A percentile compares a stretch with the other conserved stretches of the same genome.
Conservation (phyloP, 2,113 vertebrate species). For the Ceyx melanurus region DNA sequence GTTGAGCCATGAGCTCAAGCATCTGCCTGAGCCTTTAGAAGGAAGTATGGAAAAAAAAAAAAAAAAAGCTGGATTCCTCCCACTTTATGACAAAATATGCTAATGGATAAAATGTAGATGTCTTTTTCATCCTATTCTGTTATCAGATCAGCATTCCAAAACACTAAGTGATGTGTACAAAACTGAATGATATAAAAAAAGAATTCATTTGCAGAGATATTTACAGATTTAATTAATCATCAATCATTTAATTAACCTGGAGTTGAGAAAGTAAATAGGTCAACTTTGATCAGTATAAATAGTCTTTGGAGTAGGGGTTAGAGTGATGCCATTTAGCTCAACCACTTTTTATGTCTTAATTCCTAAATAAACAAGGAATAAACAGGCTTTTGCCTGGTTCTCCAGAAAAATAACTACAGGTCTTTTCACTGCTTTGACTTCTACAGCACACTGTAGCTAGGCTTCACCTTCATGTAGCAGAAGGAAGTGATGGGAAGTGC, state of each 20-base stretch:
- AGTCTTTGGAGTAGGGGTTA: background rate
- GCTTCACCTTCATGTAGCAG: background rate
- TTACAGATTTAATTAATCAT: constrained; percentile 70
- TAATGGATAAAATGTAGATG: background rate
- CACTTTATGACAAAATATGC: background rate
- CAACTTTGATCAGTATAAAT: constrained; percentile 59
- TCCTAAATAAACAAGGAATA: background rate
- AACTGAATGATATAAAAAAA: constrained; percentile 45
- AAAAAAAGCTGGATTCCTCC: background rate
- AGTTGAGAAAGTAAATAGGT: constrained; percentile 41
- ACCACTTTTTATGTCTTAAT: background rate
- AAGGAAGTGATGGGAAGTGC: background rate
- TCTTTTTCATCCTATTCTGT: background rate
- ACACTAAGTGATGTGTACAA: background rate
- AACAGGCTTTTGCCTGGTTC: background rate
- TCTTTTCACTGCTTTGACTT: background rate
- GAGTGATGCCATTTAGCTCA: background rate
- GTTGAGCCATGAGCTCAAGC: background rate
- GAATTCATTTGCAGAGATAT: constrained; percentile 27
- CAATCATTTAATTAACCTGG: constrained; percentile 55
- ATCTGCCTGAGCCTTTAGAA: background rate
- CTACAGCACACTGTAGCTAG: background rate
- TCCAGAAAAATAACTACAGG: background rate
- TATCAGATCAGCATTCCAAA: background rate
- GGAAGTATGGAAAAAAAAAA: background rate